Evolutionary conservation across 2,797 vertebrate species (phyloP), one percentile per base, ranked within the genome.

Genomic region (Tadarida brasiliensis): DNA sequence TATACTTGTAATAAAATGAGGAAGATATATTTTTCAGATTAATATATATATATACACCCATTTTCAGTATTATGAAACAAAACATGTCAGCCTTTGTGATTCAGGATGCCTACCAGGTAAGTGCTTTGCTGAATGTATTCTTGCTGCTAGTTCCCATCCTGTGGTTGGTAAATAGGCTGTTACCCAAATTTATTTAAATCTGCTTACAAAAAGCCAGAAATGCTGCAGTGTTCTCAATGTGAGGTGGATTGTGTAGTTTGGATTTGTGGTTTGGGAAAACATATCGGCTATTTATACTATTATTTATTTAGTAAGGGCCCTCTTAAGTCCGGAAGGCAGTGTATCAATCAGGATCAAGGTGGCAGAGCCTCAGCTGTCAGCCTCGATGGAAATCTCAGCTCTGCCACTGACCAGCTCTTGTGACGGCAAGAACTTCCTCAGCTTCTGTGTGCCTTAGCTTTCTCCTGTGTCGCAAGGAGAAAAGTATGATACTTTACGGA

Each of bases 291-390:
- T 82, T 96, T 86, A 92, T 65, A 76, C 47, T 71, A 30, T 90
- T 71, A 74, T 70, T 92, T 83, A 54, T 95, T 97, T 84, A 96
- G 51, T 78, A 59, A 57, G 39, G 14, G 65, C 56, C 87, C 47
- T 44, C n/a, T 56, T 73, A 78, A 94, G 30, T 90, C 47, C 74
- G 44, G 44, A 44, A 90, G 81, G 68, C 28, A 61, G 39, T 59
- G 7, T 59, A 24, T 65, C 93, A 28, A n/a, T 94, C 67, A 51
- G 78, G 49, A 86, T 68, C 54, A 61, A 80, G 33, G 15, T 63
- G 49, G 28, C 49, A 47, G 68, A 85, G 8, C 28, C 49, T 78
- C 15, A 59, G 54, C 33, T 56, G 56, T 80, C 28, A 89, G 56
- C 44, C 39, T 74, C 33, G 7, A 8, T 20, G 86, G 63, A 70